These are phyloP conservation scores for cat (Felis catus) DNA, from an alignment of 2,113 vertebrate genomes.

Conservation along the genomic window DNA sequence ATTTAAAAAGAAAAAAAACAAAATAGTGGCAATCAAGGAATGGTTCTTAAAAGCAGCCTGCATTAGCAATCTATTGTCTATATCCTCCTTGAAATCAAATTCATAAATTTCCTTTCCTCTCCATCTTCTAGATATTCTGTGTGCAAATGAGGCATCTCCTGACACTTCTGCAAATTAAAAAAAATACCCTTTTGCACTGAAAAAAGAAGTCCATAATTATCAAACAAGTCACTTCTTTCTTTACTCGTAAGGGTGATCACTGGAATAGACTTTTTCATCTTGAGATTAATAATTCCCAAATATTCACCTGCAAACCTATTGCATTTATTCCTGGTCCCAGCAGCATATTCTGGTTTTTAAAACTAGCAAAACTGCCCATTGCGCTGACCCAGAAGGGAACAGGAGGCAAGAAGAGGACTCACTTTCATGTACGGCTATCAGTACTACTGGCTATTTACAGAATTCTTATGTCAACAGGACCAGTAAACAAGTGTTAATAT, in stretches of 20 bases:
- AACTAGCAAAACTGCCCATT: conserved; percentile 41
- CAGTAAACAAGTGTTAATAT: conserved; percentile 87
- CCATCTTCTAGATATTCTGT: not conserved
- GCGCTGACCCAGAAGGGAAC: not conserved
- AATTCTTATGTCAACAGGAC: conserved; percentile 85
- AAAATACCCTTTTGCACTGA: conserved; percentile 41
- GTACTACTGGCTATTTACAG: conserved; percentile 79
- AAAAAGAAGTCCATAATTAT: conserved; percentile 33
- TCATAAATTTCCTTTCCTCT: not conserved
- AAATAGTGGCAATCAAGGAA: not conserved
- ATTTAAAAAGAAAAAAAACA: not conserved
- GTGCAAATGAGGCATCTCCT: conserved; percentile 40
- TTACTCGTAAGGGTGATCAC: not conserved
- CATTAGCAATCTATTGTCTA: not conserved
- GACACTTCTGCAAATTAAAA: conserved; percentile 53
- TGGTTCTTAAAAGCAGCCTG: not conserved
- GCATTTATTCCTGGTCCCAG: not conserved
- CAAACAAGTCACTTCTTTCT: conserved; percentile 46
- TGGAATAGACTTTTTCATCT: conserved; percentile 30
- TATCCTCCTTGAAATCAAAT: conserved; percentile 27
- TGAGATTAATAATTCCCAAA: conserved; percentile 53
- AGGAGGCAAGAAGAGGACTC: conserved; percentile 27
- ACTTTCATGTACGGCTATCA: conserved; percentile 58
- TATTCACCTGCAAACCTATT: not conserved
- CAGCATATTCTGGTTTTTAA: not conserved